phyloP scores from a whole-genome alignment of 2,113 vertebrate species.

The Harpagus bidentatus region DNA sequence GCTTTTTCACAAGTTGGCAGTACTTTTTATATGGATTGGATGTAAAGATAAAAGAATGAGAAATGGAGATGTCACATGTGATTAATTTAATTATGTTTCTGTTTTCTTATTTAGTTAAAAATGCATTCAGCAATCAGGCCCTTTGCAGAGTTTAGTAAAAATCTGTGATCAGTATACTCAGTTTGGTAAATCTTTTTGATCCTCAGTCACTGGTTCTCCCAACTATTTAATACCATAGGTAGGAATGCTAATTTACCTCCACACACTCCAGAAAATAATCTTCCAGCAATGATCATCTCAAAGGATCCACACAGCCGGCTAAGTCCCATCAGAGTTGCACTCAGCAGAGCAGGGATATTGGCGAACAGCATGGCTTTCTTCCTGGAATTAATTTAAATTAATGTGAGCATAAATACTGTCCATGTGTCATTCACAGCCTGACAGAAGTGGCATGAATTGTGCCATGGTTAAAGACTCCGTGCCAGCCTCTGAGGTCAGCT shows the following conservation, averaged over 20 bases:
- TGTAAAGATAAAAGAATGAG: neutral
- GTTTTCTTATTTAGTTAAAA: neutral
- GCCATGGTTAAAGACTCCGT: neutral
- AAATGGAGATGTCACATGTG: neutral
- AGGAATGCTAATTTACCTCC: slow-evolving; percentile 58
- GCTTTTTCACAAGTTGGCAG: neutral
- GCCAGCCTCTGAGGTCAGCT: neutral
- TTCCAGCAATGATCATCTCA: slow-evolving; percentile 79
- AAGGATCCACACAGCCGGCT: slow-evolving; percentile 71
- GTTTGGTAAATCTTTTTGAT: neutral
- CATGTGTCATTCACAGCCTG: neutral
- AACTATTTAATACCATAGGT: neutral
- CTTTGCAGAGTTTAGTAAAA: neutral
- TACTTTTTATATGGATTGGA: neutral
- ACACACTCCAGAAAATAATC: slow-evolving; percentile 75
- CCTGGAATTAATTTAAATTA: slow-evolving; percentile 49
- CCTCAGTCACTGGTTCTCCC: neutral
- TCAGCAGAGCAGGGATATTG: slow-evolving; percentile 70
- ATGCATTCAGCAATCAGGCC: neutral
- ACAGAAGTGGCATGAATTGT: neutral
- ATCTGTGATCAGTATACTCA: neutral
- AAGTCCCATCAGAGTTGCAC: slow-evolving; percentile 73
- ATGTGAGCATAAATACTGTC: neutral
- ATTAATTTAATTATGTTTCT: neutral
- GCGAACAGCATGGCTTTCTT: slow-evolving; percentile 75